Base-by-base conservation (phyloP, 1,140 invertebrate species). In the Pseudomyrmex cubaensis region DNA sequence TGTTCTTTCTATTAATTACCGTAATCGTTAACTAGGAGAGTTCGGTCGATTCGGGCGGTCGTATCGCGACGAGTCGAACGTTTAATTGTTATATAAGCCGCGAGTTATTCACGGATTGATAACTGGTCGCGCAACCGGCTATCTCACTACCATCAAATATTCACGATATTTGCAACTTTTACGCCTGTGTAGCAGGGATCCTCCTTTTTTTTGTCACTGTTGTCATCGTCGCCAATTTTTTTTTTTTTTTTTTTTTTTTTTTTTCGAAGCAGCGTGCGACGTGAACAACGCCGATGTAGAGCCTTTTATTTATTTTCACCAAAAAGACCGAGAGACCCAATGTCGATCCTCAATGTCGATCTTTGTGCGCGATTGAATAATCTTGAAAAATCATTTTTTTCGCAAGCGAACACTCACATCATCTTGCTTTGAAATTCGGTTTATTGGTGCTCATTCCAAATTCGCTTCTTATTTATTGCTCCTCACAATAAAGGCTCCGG, bases 71-170 rank as follows among this genome's bases (percentile, higher is more conserved):
- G 44, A 35, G 48, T 72, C 70, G 56, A 46, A 62, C 70, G 20
- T 52, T 52, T 35, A 20, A 63, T 17, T 35, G 22, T 63, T 75
- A 4, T 46, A 73, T 70, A 10, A 48, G 9, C 63, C 10, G 62
- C 50, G 20, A 69, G 44, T 82, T 82, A 88, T 73, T 77, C 76
- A 63, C 67, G 76, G 59, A 87, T 90, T 88, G 84, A 90, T 85
- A 90, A 87, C 90, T 85, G 72, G 76, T 93, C 91, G 92, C 92
- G 90, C 93, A 94, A 94, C 92, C 92, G 91, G 93, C 93, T 93
- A 91, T 90, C 84, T 89, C 90, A 93, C 89, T 91, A 93, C 93
- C 92, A 91, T 90, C 92, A 91, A 76, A 87, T 89, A 87, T 85
- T 66, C 84, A 63, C 74, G 25, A 63, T 35, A 35, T 35, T 80